These are phyloP conservation scores for Pachyseris speciosa DNA, from an alignment of 64 coral and sea anemone species.

Conservation along the genomic window DNA sequence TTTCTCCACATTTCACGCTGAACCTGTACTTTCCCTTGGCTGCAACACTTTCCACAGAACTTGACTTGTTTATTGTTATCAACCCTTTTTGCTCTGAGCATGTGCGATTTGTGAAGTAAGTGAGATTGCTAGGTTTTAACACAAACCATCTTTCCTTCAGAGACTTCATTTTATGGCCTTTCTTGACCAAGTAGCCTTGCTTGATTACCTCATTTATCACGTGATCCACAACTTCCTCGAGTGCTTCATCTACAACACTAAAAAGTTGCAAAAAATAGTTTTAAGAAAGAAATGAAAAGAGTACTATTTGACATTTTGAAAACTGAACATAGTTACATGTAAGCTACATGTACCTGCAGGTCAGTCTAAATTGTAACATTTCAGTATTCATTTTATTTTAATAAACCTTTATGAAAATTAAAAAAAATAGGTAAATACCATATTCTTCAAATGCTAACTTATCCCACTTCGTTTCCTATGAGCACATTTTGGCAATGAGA, in stretches of 20 bases:
- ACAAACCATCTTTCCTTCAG: constrained; percentile 93
- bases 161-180: constrained; percentile 87
- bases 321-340: background rate
- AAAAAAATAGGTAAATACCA: no score
- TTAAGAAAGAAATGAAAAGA: no score
- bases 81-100: constrained; percentile 85
- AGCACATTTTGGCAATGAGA: no score
- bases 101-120: constrained; percentile 60
- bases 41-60: constrained; percentile 67
- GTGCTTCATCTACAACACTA: constrained; percentile 89
- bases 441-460: no score
- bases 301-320: no score
- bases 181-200: constrained; percentile 89
- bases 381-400: no score
- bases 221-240: constrained; percentile 84
- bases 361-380: no score
- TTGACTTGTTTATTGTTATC: constrained; percentile 59
- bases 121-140: constrained; percentile 74
- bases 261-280: background rate
- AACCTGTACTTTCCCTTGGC: constrained; percentile 74
- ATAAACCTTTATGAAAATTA: no score
- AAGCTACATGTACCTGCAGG: no score
- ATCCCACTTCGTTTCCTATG: no score
- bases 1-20: constrained; percentile 73
- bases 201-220: constrained; percentile 77